Evolutionary conservation across 2,888 invertebrate species (phyloP), one percentile per base, ranked within the genome.

Genomic region (Nemoura dubitans): DNA sequence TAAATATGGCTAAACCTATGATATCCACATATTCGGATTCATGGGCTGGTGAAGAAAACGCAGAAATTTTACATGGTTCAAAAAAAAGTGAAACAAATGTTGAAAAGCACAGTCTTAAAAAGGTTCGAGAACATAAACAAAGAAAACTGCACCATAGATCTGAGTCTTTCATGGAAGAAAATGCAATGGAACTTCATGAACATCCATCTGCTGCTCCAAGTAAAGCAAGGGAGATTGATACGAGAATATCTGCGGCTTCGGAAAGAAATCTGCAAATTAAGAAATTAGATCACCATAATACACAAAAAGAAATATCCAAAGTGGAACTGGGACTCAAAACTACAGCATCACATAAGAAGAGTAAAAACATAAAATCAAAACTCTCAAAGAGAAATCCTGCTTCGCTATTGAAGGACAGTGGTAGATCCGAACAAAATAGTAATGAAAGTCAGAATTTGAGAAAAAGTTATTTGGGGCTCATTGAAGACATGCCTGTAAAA

Each of bases 401-500:
- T 16, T 59, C 21, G 21, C 59, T 3, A 16, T 59, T 21, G 21
- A 59, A 21, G 59, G 59, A 59, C 14, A 14, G 21, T 59, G 21
- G 59, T 59, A 59, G 14, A 59, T 59, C 59, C 21, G 59, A 59
- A 21, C 59, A 59, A 59, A 21, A 21, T 21, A 59, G 2, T 21
- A 59, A 59, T 2, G 59, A 59, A 21, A 59, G 21, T 59, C 59
- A 59, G 21, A 21, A 59, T 16, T 21, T 59, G 59, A 59, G 21
- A 59, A 59, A 59, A 59, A 27, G 78, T 78, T 78, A 78, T 27
- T 26, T 78, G 78, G 28, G 27, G 29, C 28, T 81, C n/a, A n/a
- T 81, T 81, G 30, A 28, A 30, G 30, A 81, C n/a, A 81, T 81
- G 81, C 81, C 81, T 3, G 14, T 81, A n/a, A 81, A 81, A 81